These are phyloP conservation scores for Eumeta japonica DNA, from an alignment of 1,140 invertebrate genomes.

Conservation along the genomic window DNA sequence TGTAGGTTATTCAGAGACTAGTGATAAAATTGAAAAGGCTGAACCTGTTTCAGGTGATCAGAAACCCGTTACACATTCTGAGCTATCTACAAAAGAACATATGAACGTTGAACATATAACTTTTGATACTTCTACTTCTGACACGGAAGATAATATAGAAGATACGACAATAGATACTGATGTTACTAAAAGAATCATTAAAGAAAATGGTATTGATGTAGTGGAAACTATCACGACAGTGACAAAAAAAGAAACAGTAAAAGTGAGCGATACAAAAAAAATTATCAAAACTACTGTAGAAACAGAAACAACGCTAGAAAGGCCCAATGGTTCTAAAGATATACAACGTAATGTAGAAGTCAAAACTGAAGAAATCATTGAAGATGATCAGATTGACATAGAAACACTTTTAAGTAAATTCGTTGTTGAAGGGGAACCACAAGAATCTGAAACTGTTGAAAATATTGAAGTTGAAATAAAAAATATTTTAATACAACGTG, in stretches of 20 bases:
- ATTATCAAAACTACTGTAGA: slow-evolving; percentile 46
- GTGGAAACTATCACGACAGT: slow-evolving; percentile 51
- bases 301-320: slow-evolving; percentile 45
- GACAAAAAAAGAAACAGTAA: slow-evolving; percentile 50
- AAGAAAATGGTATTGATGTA: slow-evolving; percentile 43
- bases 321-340: slow-evolving; percentile 45
- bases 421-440: slow-evolving; percentile 27
- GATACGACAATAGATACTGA: slow-evolving; percentile 51
- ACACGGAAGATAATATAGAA: slow-evolving; percentile 26
- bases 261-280: slow-evolving; percentile 35
- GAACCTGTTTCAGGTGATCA: neutral
- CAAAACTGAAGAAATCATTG: slow-evolving; percentile 37
- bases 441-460: slow-evolving; percentile 34
- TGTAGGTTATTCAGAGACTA: too few relatives aligned
- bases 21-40: slow-evolving; percentile 13
- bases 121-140: too few relatives aligned
- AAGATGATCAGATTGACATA: slow-evolving; percentile 30
- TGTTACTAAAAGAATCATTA: slow-evolving; percentile 47
- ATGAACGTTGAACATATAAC: too few relatives aligned
- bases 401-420: slow-evolving; percentile 33
- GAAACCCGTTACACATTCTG: slow-evolving; percentile 5
- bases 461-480: slow-evolving; percentile 34
- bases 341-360: slow-evolving; percentile 50
- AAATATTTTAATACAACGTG: slow-evolving; percentile 33
- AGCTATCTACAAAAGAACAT: slow-evolving; percentile 6